Conservation (phyloP, 2,113 vertebrate species). For the Numenius arquata region DNA sequence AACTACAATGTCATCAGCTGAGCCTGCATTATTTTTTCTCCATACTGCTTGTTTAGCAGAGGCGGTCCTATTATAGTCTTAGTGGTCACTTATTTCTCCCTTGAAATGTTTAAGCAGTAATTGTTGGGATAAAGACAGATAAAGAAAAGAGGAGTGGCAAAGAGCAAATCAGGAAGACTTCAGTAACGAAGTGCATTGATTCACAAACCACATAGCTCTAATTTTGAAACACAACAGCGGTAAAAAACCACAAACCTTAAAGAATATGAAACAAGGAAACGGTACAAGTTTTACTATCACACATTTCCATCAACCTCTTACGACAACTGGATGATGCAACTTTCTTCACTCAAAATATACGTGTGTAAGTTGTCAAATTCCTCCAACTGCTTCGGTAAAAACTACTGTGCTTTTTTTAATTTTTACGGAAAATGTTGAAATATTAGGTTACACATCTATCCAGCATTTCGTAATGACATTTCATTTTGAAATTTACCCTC, state of each 20-base stretch:
- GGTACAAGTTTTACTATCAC: not conserved
- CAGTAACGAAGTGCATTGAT: not conserved
- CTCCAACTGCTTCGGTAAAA: not conserved
- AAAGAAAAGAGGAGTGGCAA: not conserved
- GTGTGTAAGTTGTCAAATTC: not conserved
- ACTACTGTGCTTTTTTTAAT: not conserved
- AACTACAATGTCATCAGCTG: conserved; percentile 17
- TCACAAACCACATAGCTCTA: not conserved
- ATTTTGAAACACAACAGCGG: not conserved
- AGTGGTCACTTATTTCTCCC: not conserved
- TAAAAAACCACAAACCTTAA: not conserved
- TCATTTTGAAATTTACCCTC: not conserved
- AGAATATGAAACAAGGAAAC: not conserved
- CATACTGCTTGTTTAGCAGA: conserved; percentile 13
- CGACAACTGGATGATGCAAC: not conserved
- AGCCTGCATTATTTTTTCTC: not conserved
- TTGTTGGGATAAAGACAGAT: not conserved
- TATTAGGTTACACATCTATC: not conserved
- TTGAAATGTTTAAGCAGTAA: conserved; percentile 25
- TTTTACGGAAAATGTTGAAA: not conserved
- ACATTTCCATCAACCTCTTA: not conserved
- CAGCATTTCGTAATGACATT: not conserved
- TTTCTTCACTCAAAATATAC: not conserved
- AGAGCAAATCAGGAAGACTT: not conserved
- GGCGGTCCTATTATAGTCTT: not conserved